Conservation (phyloP, 2,888 invertebrate species). For the Osmoderma eremita region DNA sequence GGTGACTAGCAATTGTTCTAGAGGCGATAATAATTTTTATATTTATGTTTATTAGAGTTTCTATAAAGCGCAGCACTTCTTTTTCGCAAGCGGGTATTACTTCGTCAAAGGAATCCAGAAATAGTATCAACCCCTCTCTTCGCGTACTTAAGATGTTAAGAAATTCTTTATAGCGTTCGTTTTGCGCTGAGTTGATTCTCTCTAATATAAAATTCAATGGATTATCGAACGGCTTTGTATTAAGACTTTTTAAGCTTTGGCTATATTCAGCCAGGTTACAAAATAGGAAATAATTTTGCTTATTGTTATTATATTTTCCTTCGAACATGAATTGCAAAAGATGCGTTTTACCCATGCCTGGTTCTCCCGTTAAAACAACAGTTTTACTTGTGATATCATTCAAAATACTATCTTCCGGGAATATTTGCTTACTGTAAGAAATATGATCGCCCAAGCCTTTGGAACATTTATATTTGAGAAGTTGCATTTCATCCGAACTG, state of each 20-base stretch:
- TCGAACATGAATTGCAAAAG: background rate
- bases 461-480: background rate
- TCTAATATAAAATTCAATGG: slow-evolving; percentile 5
- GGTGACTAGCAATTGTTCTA: background rate
- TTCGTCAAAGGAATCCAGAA: slow-evolving; percentile 13
- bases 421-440: background rate
- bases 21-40: background rate
- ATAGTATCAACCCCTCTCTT: background rate
- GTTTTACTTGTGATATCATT: background rate
- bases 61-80: background rate
- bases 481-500: background rate
- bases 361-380: slow-evolving; percentile 3
- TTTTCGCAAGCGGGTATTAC: background rate
- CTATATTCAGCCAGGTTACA: background rate
- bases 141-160: background rate
- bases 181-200: background rate
- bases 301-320: background rate
- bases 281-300: slow-evolving; percentile 10
- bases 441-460: background rate
- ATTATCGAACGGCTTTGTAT: background rate
- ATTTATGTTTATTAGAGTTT: background rate
- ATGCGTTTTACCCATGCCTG: slow-evolving; percentile 8
- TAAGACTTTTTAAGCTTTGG: background rate
- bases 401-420: background rate
- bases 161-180: background rate